Evolutionary conservation across 2,888 invertebrate species (phyloP), one percentile per base, ranked within the genome.

Genomic region (Chrysodeixis includens): DNA sequence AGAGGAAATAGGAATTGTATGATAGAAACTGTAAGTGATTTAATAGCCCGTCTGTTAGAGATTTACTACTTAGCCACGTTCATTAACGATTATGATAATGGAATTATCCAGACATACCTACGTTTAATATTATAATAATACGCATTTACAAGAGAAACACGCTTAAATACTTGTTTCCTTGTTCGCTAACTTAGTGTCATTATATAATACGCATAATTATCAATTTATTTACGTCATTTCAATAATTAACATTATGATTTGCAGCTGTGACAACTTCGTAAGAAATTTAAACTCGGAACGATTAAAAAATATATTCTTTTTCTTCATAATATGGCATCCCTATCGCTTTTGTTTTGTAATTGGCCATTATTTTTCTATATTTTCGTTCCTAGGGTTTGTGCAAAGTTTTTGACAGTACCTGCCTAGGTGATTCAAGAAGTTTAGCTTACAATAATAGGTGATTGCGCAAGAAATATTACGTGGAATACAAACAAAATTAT

Each of bases 81-180:
- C 35, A 35, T 35, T 35, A 14, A 35, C 2, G 10, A 20, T 57
- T 56, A 68, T 60, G 60, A 62, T 67, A 64, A 70, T 73, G 67
- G 68, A 76, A 76, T 64, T 55, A 69, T 56, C 59, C 56, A 61
- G 68, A 73, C 63, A 49, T 52, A 55, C 58, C 65, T 71, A 67
- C 63, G 74, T 63, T 65, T 56, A 56, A 52, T 18, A 67, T 69
- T 35, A 66, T 64, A 56, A 62, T 69, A 66, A 71, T 58, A 54
- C 12, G 44, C 30, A 74, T 66, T 71, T 74, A 74, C 66, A 26
- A 63, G 66, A 62, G 58, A 52, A 55, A 54, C 52, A 65, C 56
- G 69, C 22, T 56, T 51, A 14, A 10, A 30, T 62, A 51, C 62
- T 66, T 55, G 56, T 64, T 76, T 66, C 62, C 63, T 66, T 59